Evolutionary conservation across 2,888 invertebrate genomes (phyloP).

Genomic region (Uloborus plumipes): DNA sequence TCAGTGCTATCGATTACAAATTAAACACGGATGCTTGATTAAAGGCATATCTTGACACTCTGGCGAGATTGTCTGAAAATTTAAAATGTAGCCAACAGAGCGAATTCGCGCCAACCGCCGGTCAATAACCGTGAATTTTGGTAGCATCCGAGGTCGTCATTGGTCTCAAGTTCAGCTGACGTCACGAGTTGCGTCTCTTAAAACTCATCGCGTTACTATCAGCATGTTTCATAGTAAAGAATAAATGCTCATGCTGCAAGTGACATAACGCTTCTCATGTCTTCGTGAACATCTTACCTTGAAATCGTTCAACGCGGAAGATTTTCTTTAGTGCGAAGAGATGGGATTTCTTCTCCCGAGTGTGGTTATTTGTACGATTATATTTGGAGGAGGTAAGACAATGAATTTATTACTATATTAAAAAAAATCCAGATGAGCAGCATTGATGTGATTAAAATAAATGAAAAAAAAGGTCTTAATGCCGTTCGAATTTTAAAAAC

Average conservation of each 20-base stretch:
- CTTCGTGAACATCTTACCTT: conserved; percentile 7
- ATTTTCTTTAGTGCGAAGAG: conserved; percentile 1
- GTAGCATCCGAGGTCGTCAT: conserved; percentile 27
- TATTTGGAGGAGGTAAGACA: background rate
- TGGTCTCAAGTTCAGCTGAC: conserved; percentile 57
- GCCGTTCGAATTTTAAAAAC: too few relatives aligned
- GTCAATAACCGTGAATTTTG: conserved; percentile 26
- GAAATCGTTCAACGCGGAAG: conserved; percentile 22
- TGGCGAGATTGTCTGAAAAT: too few relatives aligned
- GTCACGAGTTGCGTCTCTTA: conserved; percentile 41
- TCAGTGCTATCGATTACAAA: too few relatives aligned
- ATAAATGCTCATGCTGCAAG: conserved; percentile 4
- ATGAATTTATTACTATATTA: too few relatives aligned
- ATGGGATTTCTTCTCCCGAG: conserved; percentile 13
- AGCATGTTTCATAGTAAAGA: conserved; percentile 10
- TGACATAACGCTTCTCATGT: conserved; percentile 15
- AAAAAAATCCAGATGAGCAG: too few relatives aligned
- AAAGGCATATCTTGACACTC: too few relatives aligned
- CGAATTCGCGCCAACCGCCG: conserved; percentile 29
- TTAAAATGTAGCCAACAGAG: background rate
- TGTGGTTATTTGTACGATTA: background rate
- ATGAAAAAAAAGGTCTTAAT: too few relatives aligned
- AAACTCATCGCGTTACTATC: conserved; percentile 37
- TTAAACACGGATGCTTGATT: too few relatives aligned
- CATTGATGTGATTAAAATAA: too few relatives aligned